Percentiles rank a stretch among this genome's conserved stretches.
These are phyloP conservation scores for Hirtodrosophila alboralis DNA, from an alignment of 2,888 invertebrate species.

Conservation along the genomic window DNA sequence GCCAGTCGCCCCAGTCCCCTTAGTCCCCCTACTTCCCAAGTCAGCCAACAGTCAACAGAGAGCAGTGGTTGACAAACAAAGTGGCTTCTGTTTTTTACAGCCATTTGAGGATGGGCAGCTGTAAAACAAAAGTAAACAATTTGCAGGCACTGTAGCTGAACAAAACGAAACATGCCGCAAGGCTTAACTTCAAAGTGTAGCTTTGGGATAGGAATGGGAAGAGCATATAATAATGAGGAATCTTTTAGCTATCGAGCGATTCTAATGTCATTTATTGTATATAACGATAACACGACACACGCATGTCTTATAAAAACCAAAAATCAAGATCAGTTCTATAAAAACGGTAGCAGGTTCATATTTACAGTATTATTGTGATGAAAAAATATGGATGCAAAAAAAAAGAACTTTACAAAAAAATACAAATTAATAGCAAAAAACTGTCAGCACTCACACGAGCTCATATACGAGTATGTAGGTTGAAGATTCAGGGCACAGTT, in stretches of 20 bases:
- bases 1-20: conserved; percentile 13
- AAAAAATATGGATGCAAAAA: too few species aligned
- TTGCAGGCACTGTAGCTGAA: conserved; percentile 34
- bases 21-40: conserved; percentile 1
- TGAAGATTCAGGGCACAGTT: conserved; percentile 17
- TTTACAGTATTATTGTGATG: too few species aligned
- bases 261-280: conserved; percentile 56
- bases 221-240: conserved; percentile 38
- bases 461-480: conserved; percentile 26
- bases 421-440: conserved; percentile 52
- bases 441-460: conserved; percentile 33
- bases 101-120: conserved; percentile 13
- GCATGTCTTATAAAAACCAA: conserved; percentile 54
- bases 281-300: conserved; percentile 31
- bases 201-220: conserved; percentile 18
- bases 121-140: conserved; percentile 47
- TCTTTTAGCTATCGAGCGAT: conserved; percentile 28
- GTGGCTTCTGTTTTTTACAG: conserved; percentile 59
- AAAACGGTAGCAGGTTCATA: too few species aligned
- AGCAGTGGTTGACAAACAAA: conserved; percentile 66
- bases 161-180: conserved; percentile 49
- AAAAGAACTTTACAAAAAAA: conserved; percentile 4
- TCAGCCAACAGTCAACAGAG: conserved; percentile 5
- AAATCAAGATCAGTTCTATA: conserved; percentile 13
- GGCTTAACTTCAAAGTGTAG: conserved; percentile 64